Evolutionary conservation across 2,888 invertebrate genomes (phyloP), one percentile per base, ranked within the genome.

Genomic region (Lacanobia wlatinum): DNA sequence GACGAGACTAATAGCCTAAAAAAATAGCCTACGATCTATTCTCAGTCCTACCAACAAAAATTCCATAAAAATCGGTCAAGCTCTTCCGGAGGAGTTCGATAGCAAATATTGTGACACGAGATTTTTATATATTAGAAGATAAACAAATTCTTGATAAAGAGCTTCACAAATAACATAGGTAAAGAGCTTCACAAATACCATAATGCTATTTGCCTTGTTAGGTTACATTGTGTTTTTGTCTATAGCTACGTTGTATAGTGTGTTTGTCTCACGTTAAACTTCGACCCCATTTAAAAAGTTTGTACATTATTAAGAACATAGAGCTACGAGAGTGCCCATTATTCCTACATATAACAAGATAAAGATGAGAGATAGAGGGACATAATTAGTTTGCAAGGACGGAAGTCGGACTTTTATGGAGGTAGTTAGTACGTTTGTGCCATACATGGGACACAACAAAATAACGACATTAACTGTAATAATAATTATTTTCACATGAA

Each of bases 311-410:
- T 64, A 72, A 75, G 73, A 73, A 73, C 40, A 82, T 76, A 69
- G 68, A 78, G 60, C 21, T 46, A 56, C 59, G 68, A 76, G 79
- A 82, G 74, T 64, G 76, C 69, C 82, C 80, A 85, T 83, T 84
- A 83, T 78, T 78, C 67, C 70, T 68, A 71, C 77, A 76, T 59
- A 75, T 81, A 83, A 81, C 78, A 76, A 76, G 78, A 84, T 85
- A 74, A 84, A 75, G 75, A 75, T 71, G 69, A 75, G 75, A 84
- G 83, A 86, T 83, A 86, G 73, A 77, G 80, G 84, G 78, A 76
- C 75, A 73, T 85, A 85, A 85, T 85, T 85, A 85, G 85, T 80
- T 84, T 71, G 82, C 70, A 71, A 71, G 73, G 81, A 75, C 82
- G 73, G 71, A 65, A 77, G 74, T 65, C 62, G 63, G 76, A 72